Percentiles rank a stretch among this genome's conserved stretches.
These are phyloP conservation scores for Acanthoscelides obtectus DNA, from an alignment of 2,888 invertebrate genomes.

Conservation along the genomic window DNA sequence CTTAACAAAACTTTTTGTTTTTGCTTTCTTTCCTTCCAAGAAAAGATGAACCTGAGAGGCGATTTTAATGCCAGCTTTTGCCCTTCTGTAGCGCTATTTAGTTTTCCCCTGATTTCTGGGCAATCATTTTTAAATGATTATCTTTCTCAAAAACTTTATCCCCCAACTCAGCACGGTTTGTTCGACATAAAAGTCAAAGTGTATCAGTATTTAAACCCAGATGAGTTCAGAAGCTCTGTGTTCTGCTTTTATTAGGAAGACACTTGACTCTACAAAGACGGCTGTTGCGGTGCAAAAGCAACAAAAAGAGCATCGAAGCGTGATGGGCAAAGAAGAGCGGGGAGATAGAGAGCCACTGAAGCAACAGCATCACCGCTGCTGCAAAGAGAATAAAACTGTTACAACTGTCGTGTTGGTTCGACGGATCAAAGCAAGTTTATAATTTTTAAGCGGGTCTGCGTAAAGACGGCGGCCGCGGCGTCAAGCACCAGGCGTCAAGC, in stretches of 20 bases:
- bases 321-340: slow-evolving; percentile 17
- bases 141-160: no score
- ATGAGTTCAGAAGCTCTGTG: background rate
- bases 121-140: no score
- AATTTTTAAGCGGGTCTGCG: slow-evolving; percentile 30
- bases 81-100: no score
- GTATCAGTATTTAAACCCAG: background rate
- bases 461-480: slow-evolving; percentile 17
- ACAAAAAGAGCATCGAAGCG: background rate
- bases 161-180: no score
- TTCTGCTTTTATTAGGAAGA: background rate
- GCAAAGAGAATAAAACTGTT: slow-evolving; percentile 17
- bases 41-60: no score
- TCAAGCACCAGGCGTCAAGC: slow-evolving; percentile 13
- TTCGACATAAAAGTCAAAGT: background rate
- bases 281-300: background rate
- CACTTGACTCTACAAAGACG: background rate
- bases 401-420: slow-evolving; percentile 26
- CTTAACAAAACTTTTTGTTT: no score
- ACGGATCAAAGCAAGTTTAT: slow-evolving; percentile 33
- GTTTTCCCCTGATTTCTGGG: no score
- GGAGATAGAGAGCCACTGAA: slow-evolving; percentile 18
- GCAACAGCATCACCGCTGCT: slow-evolving; percentile 13
- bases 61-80: no score
- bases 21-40: no score